Evolutionary conservation across 1,140 invertebrate species (phyloP), one percentile per base, ranked within the genome.

Genomic region (Sipha flava): DNA sequence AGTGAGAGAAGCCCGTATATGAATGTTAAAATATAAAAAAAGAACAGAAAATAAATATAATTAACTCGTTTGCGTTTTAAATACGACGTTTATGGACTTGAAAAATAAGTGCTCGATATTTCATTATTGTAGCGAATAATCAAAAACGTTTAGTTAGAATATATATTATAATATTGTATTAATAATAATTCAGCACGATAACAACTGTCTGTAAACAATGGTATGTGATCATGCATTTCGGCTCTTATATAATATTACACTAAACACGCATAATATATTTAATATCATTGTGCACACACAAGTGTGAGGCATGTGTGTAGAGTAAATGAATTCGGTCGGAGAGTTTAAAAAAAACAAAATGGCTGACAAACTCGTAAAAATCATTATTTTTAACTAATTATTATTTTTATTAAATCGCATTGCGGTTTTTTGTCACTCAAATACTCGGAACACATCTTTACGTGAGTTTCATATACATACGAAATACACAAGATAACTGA

Each of bases 271-370:
- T 68, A 52, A 12, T 70, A 70, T 29, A 47, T 23, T n/a, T 6
- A 29, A 70, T 31, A 77, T 77, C 31, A 59, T 59, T 43, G 52
- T 77, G 52, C 37, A 77, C 21, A 54, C 73, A 77, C 73, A 77
- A 37, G 73, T 77, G 73, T 43, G 52, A 14, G 34, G 12, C 34
- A 77, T 77, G 21, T 59, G 16, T 57, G 34, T 73, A 45, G 3
- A 66, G 52, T 73, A 70, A 70, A 70, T 70, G 45, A 70, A 70
- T 47, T 70, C 43, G 26, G 40, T 70, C 26, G 43, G 47, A 70
- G 23, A 70, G 47, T 47, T 70, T 12, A n/a, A 5, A 49, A 49
- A 70, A 70, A 70, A 70, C 40, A 70, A 70, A 70, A 70, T 70
- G 43, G 43, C 66, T 7, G 43, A 70, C 40, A 16, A 45, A 43